Percentiles rank a stretch among this genome's conserved stretches.
These are phyloP conservation scores for Ianthella basta DNA, from an alignment of 37 sponge, comb jelly and placozoan genomes.

Conservation along the genomic window DNA sequence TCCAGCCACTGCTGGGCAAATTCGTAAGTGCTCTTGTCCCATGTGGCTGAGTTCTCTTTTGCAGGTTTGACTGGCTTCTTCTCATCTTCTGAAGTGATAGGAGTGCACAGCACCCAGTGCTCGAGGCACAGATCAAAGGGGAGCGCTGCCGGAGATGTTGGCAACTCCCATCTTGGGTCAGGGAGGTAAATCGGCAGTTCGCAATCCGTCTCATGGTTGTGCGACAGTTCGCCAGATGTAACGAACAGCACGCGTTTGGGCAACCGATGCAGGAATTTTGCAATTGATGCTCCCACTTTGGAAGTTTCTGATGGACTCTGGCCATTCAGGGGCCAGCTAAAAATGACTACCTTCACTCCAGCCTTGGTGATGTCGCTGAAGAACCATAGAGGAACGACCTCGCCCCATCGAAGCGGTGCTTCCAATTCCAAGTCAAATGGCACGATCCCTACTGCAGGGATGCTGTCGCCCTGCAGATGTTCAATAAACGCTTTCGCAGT, in stretches of 20 bases:
- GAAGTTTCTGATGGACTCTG: not conserved
- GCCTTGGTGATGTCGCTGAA: conserved; percentile 31
- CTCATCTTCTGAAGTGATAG: not conserved
- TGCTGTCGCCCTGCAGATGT: conserved; percentile 41
- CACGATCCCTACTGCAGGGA: conserved; percentile 48
- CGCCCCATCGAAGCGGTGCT: conserved; percentile 58
- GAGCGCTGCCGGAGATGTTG: conserved; percentile 20
- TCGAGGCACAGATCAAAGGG: conserved; percentile 48
- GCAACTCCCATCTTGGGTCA: conserved; percentile 52
- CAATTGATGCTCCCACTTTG: conserved; percentile 38
- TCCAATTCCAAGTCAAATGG: conserved; percentile 17
- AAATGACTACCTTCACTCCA: conserved; percentile 50
- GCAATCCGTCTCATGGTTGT: conserved; percentile 54
- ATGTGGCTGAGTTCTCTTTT: not conserved
- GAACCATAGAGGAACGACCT: conserved; percentile 61
- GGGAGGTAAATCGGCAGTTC: conserved; percentile 38
- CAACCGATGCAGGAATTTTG: conserved; percentile 32
- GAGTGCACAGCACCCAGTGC: conserved; percentile 49
- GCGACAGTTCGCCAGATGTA: conserved; percentile 53
- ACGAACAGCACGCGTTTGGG: conserved; percentile 42
- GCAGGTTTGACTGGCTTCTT: not conserved
- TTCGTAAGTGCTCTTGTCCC: not conserved
- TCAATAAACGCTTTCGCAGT: conserved; percentile 29
- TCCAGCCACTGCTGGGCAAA: conserved; percentile 51
- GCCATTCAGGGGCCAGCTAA: not conserved